phyloP scores from a whole-genome alignment of 2,888 invertebrate species.

The Polyploca ridens region DNA sequence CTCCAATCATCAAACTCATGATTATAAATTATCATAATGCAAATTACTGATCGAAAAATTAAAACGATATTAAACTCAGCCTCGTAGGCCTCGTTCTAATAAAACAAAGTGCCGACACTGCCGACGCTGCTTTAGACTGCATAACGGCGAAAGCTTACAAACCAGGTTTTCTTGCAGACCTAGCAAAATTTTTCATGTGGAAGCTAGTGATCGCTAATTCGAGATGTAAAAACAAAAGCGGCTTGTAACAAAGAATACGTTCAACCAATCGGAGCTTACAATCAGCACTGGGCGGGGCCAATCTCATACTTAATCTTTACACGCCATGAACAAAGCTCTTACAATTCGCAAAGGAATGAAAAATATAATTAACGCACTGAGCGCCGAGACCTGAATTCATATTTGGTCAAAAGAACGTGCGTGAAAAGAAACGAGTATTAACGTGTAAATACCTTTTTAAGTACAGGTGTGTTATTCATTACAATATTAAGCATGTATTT shows the following conservation, averaged over 20 bases:
- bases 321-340: slow-evolving; percentile 65
- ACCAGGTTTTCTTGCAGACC: neutral
- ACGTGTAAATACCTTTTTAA: neutral
- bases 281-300: slow-evolving; percentile 70
- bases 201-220: slow-evolving; percentile 59
- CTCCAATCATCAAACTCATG: slow-evolving; percentile 39
- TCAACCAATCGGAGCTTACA: slow-evolving; percentile 69
- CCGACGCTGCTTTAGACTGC: slow-evolving; percentile 14
- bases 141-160: neutral
- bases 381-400: slow-evolving; percentile 37
- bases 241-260: slow-evolving; percentile 67
- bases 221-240: slow-evolving; percentile 67
- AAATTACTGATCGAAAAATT: slow-evolving; percentile 46
- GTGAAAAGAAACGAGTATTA: neutral
- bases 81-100: slow-evolving; percentile 18
- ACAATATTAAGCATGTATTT: neutral
- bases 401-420: neutral
- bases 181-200: neutral
- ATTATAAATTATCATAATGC: slow-evolving; percentile 34
- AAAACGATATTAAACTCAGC: slow-evolving; percentile 38
- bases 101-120: slow-evolving; percentile 31
- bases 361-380: slow-evolving; percentile 71
- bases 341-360: slow-evolving; percentile 69
- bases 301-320: slow-evolving; percentile 63
- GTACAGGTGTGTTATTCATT: neutral